phyloP scores from a whole-genome alignment of 2,797 vertebrate genomes.

The Cuculus canorus region DNA sequence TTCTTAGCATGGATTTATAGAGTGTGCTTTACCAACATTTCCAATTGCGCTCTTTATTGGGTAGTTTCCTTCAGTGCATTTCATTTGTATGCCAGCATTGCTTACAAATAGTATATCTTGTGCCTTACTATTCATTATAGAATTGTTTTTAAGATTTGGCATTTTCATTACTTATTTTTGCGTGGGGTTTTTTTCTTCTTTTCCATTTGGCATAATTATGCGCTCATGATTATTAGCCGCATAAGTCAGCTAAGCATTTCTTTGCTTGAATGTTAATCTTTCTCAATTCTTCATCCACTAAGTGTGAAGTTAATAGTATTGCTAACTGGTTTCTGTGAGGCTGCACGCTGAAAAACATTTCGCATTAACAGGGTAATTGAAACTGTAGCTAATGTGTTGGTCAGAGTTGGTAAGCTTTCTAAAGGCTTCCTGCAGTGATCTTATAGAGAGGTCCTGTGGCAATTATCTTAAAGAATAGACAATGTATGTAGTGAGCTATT shows the following conservation, averaged over 20 bases:
- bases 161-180: background rate
- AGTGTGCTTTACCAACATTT: background rate
- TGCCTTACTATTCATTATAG: background rate
- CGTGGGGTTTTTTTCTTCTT: background rate
- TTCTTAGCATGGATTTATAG: background rate
- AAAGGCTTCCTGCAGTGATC: slow-evolving; percentile 1
- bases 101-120: background rate
- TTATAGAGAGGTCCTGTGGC: background rate
- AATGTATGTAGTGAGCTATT: background rate
- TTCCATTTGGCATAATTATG: slow-evolving; percentile 3
- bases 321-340: slow-evolving; percentile 35
- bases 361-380: slow-evolving; percentile 43
- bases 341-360: slow-evolving; percentile 26
- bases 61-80: background rate
- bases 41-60: background rate
- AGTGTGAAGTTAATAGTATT: slow-evolving; percentile 37
- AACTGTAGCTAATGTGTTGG: slow-evolving; percentile 51
- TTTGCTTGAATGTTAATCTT: slow-evolving; percentile 29
- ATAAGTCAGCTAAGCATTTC: background rate
- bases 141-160: slow-evolving; percentile 9
- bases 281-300: slow-evolving; percentile 34
- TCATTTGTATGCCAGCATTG: background rate
- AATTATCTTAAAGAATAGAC: slow-evolving; percentile 25
- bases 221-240: slow-evolving; percentile 11
- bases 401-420: slow-evolving; percentile 30